Conservation (phyloP, 2,888 invertebrate genomes). For the Synergus umbraculus region DNA sequence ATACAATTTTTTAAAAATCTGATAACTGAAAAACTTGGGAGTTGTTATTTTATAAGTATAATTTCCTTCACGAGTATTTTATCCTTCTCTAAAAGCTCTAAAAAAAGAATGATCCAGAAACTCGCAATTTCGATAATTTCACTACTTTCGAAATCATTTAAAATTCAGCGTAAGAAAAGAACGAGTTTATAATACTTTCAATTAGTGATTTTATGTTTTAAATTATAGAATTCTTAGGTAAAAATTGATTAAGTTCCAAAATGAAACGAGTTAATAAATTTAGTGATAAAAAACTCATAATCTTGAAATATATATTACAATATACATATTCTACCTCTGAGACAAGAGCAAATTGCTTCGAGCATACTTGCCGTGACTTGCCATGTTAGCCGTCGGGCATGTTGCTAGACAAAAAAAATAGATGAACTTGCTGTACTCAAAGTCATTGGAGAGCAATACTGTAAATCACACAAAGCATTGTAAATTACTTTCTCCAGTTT, state of each 20-base stretch:
- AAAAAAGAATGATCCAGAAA: no score
- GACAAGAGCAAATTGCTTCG: slow-evolving; percentile 8
- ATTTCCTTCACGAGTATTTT: no score
- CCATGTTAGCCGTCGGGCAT: slow-evolving; percentile 25
- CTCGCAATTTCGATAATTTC: no score
- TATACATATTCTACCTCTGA: not conserved
- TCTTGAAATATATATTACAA: slow-evolving; percentile 2
- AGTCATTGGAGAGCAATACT: slow-evolving; percentile 31
- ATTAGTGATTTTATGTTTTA: no score
- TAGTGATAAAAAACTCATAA: not conserved
- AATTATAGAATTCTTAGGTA: no score
- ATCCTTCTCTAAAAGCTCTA: no score
- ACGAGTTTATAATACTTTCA: no score
- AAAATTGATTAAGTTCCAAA: no score
- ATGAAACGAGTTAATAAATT: no score
- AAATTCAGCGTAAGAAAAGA: no score
- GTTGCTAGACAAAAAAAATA: not conserved
- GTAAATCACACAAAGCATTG: slow-evolving; percentile 26
- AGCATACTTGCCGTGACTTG: slow-evolving; percentile 3
- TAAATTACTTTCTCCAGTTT: slow-evolving; percentile 17
- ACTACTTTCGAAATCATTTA: no score
- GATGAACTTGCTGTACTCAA: slow-evolving; percentile 10
- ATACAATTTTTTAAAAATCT: not conserved
- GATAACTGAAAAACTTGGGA: not conserved
- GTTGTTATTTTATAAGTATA: no score